Evolutionary conservation across 2,113 vertebrate genomes (phyloP).

Genomic region (Pachycephala philippinensis): DNA sequence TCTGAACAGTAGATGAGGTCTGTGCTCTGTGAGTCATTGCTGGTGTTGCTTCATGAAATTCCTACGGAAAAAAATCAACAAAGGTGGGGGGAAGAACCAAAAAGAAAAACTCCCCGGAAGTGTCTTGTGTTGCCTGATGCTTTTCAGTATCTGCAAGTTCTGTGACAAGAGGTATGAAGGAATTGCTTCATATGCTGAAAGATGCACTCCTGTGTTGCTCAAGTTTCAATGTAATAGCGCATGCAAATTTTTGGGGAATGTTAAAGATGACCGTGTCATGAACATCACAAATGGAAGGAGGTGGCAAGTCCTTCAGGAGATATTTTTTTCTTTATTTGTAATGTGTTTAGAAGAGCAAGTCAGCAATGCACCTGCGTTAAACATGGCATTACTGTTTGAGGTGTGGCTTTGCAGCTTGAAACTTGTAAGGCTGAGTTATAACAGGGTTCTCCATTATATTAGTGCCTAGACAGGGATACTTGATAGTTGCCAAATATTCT

Average conservation of each 20-base stretch:
- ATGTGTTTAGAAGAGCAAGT: not conserved
- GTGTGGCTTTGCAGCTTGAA: not conserved
- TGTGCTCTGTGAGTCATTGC: not conserved
- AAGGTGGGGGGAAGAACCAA: not conserved
- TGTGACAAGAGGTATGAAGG: not conserved
- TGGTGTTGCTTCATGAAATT: not conserved
- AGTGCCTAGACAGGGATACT: not conserved
- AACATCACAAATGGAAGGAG: not conserved
- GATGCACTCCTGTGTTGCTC: not conserved
- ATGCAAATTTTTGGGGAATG: not conserved
- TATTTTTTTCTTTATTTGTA: not conserved
- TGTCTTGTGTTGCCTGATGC: not conserved
- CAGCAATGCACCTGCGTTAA: not conserved
- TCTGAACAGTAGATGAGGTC: not conserved
- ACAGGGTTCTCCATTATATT: not conserved
- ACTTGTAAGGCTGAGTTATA: not conserved
- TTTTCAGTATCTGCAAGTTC: not conserved
- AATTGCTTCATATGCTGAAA: not conserved
- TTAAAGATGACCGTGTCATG: not conserved
- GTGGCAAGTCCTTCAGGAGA: not conserved
- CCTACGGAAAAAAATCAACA: not conserved
- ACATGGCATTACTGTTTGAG: not conserved
- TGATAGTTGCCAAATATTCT: not conserved
- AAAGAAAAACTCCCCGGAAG: not conserved
- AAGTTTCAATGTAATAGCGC: not conserved